Evolutionary conservation across 2,797 vertebrate genomes (phyloP), one percentile per base, ranked within the genome.

Genomic region (Amniataba percoides): DNA sequence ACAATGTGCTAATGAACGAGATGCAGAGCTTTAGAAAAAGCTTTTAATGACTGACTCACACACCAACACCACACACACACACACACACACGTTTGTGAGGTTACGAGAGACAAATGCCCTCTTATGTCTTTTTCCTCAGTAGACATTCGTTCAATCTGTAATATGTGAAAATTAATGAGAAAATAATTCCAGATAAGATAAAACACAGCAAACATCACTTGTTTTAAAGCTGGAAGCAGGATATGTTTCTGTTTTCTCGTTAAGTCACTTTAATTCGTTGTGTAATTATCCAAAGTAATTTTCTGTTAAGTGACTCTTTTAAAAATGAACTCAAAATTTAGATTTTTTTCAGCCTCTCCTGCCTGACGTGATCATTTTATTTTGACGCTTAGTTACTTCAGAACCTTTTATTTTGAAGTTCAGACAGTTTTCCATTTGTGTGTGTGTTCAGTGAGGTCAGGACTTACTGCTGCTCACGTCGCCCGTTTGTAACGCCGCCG

Each of bases 1-100:
- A 74, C 16, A 27, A 3, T 31, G 58, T 49, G 60, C 60, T 75
- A 75, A 78, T 61, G 5, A 76, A 59, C 7, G 5, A 23, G 23
- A 56, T 2, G 9, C 11, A 7, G 36, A 56, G 70, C 48, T 75
- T 63, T 45, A 60, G 13, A 1, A 43, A 57, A 40, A 69, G 71
- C 62, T 42, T 60, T 18, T 63, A 6, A 59, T 19, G 16, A n/a
- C 40, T 4, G 58, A 13, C 7, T 8, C 8, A 15, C 52, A 27
- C 13, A 45, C n/a, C n/a, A n/a, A n/a, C n/a, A n/a, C n/a, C n/a
- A n/a, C n/a, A n/a, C n/a, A 57, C 19, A 59, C 16, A 59, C 15
- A 53, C 36, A 53, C 31, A 21, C 9, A 31, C 61, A n/a, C 25
- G 10, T 62, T 3, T n/a, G 14, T 11, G 4, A 6, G 5, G 34